Conservation (phyloP, 53 echinoderm and acorn worm genomes). For the Echinometra lucunter region DNA sequence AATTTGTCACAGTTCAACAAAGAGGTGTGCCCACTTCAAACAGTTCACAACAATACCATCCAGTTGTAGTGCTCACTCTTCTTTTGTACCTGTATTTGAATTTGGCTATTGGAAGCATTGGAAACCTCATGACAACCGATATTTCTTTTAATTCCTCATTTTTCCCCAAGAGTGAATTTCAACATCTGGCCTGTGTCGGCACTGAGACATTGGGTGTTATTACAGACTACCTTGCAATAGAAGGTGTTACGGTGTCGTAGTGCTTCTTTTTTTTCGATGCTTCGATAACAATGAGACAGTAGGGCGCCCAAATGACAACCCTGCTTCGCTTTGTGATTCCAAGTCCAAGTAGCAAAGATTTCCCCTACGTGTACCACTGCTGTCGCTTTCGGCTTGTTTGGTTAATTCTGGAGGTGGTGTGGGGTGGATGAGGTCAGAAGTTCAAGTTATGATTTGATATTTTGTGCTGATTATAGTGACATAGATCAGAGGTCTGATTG, state of each 20-base stretch:
- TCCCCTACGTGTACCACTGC: not conserved
- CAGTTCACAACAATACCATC: not conserved
- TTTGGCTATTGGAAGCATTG: not conserved
- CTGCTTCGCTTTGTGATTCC: slow-evolving; percentile 41
- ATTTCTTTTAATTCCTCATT: slow-evolving; percentile 21
- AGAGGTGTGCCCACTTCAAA: slow-evolving; percentile 8
- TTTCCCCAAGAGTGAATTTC: slow-evolving; percentile 28
- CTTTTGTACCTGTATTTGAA: slow-evolving; percentile 5
- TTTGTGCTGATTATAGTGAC: slow-evolving; percentile 37
- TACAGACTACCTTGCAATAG: not conserved
- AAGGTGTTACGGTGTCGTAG: slow-evolving; percentile 57
- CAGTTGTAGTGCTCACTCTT: not conserved
- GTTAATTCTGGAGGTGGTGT: slow-evolving; percentile 49
- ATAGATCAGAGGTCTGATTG: slow-evolving; percentile 57
- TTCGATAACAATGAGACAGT: slow-evolving; percentile 40
- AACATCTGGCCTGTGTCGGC: not conserved
- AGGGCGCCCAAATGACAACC: slow-evolving; percentile 43
- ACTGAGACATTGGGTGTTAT: slow-evolving; percentile 1
- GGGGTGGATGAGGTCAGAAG: slow-evolving; percentile 14
- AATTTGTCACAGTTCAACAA: slow-evolving; percentile 33
- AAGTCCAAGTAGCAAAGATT: slow-evolving; percentile 22
- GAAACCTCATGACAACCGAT: not conserved
- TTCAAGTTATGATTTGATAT: slow-evolving; percentile 67
- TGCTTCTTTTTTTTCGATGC: slow-evolving; percentile 16
- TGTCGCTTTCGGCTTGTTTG: slow-evolving; percentile 11